phyloP scores from a whole-genome alignment of 2,888 invertebrate genomes.

The Lycocerus yunnanus region DNA sequence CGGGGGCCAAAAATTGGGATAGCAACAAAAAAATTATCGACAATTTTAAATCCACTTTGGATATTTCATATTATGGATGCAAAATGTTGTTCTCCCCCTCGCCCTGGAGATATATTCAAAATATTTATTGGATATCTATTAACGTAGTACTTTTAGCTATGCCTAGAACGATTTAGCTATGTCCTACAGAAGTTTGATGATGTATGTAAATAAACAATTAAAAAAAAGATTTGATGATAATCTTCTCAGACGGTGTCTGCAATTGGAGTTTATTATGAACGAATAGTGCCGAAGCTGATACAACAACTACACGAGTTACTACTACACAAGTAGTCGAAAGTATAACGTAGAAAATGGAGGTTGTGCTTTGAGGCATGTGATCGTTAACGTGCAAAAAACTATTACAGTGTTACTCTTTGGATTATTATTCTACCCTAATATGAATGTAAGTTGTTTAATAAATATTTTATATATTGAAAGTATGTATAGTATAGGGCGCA shows the following conservation, averaged over 20 bases:
- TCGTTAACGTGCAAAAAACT: constrained; percentile 35
- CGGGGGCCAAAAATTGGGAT: no score
- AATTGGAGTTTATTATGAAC: not conserved
- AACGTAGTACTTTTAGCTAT: no score
- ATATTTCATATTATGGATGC: no score
- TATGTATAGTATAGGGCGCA: not conserved
- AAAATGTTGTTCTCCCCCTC: no score
- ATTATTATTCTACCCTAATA: constrained; percentile 30
- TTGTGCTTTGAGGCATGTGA: constrained; percentile 43
- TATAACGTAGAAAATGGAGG: constrained; percentile 31
- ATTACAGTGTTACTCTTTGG: constrained; percentile 17
- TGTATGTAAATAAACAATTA: not conserved
- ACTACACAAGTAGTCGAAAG: constrained; percentile 1
- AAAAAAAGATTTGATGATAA: not conserved
- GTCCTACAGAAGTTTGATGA: no score
- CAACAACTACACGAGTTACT: not conserved
- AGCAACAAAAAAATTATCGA: no score
- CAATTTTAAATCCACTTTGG: no score
- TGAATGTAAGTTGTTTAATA: constrained; percentile 43
- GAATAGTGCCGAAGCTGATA: not conserved
- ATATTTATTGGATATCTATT: no score
- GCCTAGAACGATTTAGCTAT: no score
- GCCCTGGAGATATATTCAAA: no score
- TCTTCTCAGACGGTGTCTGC: not conserved
- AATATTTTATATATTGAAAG: not conserved